A percentile compares a stretch with the other conserved stretches of the same genome.
Evolutionary conservation across 2,113 vertebrate genomes (phyloP).

Genomic region (Ammodytes dubius): DNA sequence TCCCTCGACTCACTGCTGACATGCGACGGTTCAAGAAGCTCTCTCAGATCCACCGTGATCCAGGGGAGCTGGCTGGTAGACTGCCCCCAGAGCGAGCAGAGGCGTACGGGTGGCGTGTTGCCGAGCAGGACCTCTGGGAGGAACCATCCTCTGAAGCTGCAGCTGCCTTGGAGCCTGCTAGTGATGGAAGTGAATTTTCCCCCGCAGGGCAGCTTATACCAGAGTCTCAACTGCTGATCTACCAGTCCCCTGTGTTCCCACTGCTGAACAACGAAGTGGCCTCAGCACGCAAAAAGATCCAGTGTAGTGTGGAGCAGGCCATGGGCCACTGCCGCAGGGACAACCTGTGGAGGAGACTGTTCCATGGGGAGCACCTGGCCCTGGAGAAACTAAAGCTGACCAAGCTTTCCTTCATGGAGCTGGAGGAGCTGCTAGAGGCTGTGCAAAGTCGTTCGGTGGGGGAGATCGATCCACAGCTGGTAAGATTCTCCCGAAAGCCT

Average conservation of each 20-base stretch:
- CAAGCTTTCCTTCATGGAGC: constrained; percentile 91
- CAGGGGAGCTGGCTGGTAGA: constrained; percentile 77
- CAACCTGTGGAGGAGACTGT: constrained; percentile 96
- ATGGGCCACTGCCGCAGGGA: constrained; percentile 97
- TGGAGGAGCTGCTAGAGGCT: constrained; percentile 94
- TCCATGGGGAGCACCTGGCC: constrained; percentile 93
- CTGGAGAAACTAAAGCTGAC: constrained; percentile 94
- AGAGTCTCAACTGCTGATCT: constrained; percentile 83
- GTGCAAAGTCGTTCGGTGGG: constrained; percentile 94
- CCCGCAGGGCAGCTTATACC: constrained; percentile 53
- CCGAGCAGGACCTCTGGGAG: constrained; percentile 86
- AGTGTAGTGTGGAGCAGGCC: constrained; percentile 92
- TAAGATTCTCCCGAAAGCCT: constrained; percentile 70
- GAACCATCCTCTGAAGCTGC: constrained; percentile 63
- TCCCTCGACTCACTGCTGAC: constrained; percentile 94
- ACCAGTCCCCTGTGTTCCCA: constrained; percentile 90
- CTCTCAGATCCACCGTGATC: constrained; percentile 90
- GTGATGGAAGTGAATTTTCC: constrained; percentile 83
- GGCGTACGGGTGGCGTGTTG: constrained; percentile 29
- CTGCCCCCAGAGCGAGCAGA: constrained; percentile 55
- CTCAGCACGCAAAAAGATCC: constrained; percentile 90
- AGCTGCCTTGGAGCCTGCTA: constrained; percentile 27
- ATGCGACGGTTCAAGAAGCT: constrained; percentile 96
- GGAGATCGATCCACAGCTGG: constrained; percentile 96
- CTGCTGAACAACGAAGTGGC: constrained; percentile 91